Base-by-base conservation (phyloP, 2,113 vertebrate genomes). In the Tauraco erythrolophus region DNA sequence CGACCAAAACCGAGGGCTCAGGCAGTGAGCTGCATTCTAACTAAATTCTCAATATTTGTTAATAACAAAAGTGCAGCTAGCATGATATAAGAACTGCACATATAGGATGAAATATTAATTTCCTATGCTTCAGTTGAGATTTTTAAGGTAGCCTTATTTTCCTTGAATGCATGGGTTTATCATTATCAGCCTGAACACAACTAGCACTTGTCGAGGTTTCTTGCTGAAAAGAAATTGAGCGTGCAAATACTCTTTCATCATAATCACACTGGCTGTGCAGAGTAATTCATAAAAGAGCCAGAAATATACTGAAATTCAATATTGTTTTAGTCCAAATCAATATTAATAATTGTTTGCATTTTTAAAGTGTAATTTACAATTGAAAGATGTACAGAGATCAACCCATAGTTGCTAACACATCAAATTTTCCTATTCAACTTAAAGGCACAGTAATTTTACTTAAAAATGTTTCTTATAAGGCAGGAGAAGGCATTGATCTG, bases 321-420 rank as follows among this genome's bases (percentile, higher is more conserved):
- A 98, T 98, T 98, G 97, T 98, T 98, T 98, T 98, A 98, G 97
- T 96, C 96, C 96, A 96, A 98, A 98, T 98, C 98, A 98, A 98
- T 99, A 98, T 98, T 98, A 98, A 98, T 98, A 98, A 98, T 98
- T 98, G 98, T 98, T 98, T 98, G 98, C 98, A 97, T 98, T 98
- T 98, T 98, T 98, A 98, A 98, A 98, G 96, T 97, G 98, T 97
- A 98, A 88, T 97, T 98, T 98, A 94, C 96, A 97, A 94, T 96
- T 97, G 97, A 97, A 98, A 97, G 98, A 98, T 97, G 89, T 92
- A 76, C 95, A 95, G 94, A 98, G 97, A 98, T 97, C 97, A 98
- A 92, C 95, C 66, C 88, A 85, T 76, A 97, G 94, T 94, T 98
- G 97, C 98, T 88, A 98, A 96, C 96, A 91, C 97, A 97, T 98